Base-by-base conservation (phyloP, 2,888 invertebrate genomes). In the Apocheima hispidaria region DNA sequence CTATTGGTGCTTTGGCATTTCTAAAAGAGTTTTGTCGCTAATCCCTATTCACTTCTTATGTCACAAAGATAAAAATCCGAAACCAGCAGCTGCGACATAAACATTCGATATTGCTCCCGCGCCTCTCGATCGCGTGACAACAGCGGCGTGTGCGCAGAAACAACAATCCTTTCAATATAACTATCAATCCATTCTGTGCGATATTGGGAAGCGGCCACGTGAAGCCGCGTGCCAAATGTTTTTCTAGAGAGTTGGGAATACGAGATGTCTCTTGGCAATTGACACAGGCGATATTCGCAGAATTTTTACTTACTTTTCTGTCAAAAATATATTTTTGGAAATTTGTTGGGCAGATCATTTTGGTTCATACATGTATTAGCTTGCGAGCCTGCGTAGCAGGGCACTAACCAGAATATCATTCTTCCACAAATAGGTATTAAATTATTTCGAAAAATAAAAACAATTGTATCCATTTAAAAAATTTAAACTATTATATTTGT, bases 211-310 rank as follows among this genome's bases (percentile, higher is more conserved):
- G 43, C 21, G 40, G 53, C 26, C 58, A 48, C 64, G 58, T 59
- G 65, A 41, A 36, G 63, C 61, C 70, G 63, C 72, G 73, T 70
- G 73, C 66, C 66, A 40, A 64, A 65, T 72, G 65, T 73, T 73
- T 66, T 71, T 70, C 21, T 62, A 65, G 57, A 14, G 26, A 61
- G 68, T 70, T 69, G 55, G 61, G 38, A 65, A 62, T 44, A 41
- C 18, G 69, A 62, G 63, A 64, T 53, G 18, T 41, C 35, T 44
- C 23, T 36, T n/a, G 20, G 9, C 36, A 14, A 1, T 41, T n/a
- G n/a, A 33, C 12, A 35, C 30, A 12, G 14, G 28, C 30, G 4
- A 21, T 40, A 28, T 41, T 49, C 16, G 21, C 6, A 21, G 21
- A 41, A 41, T 1, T 41, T n/a, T n/a, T n/a, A n/a, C n/a, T n/a